Base-by-base conservation (phyloP, 2,888 invertebrate genomes). In the Geophilus truncorum region DNA sequence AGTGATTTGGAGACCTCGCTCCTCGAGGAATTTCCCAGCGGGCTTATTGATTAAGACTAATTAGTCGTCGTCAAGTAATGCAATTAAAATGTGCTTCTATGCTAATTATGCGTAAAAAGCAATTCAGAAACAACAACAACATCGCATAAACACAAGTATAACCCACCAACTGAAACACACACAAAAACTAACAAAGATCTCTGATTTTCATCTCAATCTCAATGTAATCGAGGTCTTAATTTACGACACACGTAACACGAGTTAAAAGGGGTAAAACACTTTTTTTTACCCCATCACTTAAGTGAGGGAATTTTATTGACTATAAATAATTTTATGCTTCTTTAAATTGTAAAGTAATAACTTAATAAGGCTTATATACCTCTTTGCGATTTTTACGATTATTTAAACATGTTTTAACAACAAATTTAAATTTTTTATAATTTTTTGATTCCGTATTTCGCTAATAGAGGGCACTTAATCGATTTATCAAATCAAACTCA, bases 61-160 rank as follows among this genome's bases (percentile, higher is more conserved):
- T 79, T 79, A 79, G 79, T 79, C 79, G 36, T 79, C 79, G 79
- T 32, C 51, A 79, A 79, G 78, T 79, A 79, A 79, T 79, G 79
- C 79, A 79, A 79, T 79, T 79, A 79, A 79, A 79, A 79, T 57
- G 79, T 79, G 79, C 51, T 79, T 79, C 45, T 79, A 32, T 45
- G 45, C 79, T 79, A 79, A 79, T 79, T 79, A 79, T 79, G 45
- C 79, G 34, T 79, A 34, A 79, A 79, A 45, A 40, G 23, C 23
- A n/a, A 32, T 76, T 76, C 30, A 32, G 18, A 57, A 57, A 57
- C 57, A 57, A 57, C 57, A 57, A 57, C 57, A 57, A 57, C n/a
- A n/a, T n/a, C n/a, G n/a, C n/a, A 57, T 40, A 40, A 40, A 40
- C 40, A 40, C 40, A 40, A 40, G 40, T 40, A 10, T 12, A n/a